Percentiles rank a stretch among this genome's conserved stretches.
Evolutionary conservation across 2,888 invertebrate species (phyloP).

Genomic region (Drosophila prostipennis): DNA sequence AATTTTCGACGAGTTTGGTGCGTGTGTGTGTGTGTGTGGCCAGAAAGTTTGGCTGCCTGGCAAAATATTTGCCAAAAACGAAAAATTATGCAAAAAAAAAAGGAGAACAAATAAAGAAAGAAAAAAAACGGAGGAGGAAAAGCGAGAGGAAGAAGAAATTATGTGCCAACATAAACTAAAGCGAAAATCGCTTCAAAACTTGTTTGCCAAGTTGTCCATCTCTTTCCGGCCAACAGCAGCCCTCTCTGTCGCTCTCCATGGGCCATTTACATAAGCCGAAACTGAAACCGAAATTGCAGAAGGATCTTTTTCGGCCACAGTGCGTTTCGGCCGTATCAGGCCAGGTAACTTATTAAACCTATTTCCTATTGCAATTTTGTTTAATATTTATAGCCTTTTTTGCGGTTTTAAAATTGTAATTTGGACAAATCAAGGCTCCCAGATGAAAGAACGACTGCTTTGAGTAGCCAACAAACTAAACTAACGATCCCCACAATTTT

Average conservation of each 20-base stretch:
- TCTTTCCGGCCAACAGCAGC: conserved; percentile 2
- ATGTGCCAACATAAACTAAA: conserved; percentile 77
- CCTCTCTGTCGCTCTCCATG: conserved; percentile 43
- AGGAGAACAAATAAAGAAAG: neutral
- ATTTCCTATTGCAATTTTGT: too few relatives aligned
- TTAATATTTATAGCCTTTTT: too few relatives aligned
- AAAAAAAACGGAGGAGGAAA: neutral
- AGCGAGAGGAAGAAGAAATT: conserved; percentile 48
- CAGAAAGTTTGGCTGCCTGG: conserved; percentile 66
- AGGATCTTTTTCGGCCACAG: conserved; percentile 9
- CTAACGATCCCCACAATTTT: too few relatives aligned
- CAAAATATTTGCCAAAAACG: conserved; percentile 68
- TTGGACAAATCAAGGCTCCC: too few relatives aligned
- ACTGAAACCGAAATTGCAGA: conserved; percentile 33
- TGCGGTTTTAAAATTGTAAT: too few relatives aligned
- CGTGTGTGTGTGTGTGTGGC: conserved; percentile 43
- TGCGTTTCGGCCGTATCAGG: conserved; percentile 12
- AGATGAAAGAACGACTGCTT: too few relatives aligned
- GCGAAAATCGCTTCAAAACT: conserved; percentile 70
- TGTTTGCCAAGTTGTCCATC: conserved; percentile 66
- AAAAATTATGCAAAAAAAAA: conserved; percentile 48
- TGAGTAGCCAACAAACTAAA: too few relatives aligned
- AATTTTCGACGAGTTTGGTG: conserved; percentile 63
- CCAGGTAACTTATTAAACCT: too few relatives aligned
- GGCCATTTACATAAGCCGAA: conserved; percentile 72